Conservation (phyloP, 2,797 vertebrate species). For the Sylvilagus floridanus region DNA sequence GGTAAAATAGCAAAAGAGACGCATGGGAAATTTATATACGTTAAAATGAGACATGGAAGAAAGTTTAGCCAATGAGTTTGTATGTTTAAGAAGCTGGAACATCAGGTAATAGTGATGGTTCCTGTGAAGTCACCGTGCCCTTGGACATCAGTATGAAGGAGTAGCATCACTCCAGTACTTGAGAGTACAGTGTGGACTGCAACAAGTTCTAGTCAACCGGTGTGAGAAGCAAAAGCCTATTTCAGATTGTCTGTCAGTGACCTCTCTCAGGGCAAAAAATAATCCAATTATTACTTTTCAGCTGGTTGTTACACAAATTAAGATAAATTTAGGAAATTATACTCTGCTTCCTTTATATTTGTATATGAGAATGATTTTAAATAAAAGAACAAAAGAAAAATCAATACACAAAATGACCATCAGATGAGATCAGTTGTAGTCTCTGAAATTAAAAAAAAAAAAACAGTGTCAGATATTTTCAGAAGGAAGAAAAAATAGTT, state of each 20-base stretch:
- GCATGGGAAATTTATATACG: neutral
- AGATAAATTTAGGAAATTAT: neutral
- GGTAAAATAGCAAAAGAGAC: neutral
- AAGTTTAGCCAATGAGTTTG: neutral
- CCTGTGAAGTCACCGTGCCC: neutral
- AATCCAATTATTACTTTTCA: neutral
- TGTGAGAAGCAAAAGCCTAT: neutral
- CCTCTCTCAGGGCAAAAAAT: neutral
- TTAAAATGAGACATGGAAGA: neutral
- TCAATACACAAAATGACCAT: neutral
- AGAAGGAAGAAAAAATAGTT: neutral
- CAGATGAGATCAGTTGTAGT: neutral
- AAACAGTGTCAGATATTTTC: neutral
- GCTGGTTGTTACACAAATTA: neutral
- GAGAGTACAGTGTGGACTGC: neutral
- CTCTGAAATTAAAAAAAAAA: neutral
- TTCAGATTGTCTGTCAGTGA: neutral
- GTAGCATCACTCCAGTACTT: neutral
- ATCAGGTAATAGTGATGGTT: neutral
- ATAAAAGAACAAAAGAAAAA: neutral
- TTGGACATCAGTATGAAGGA: neutral
- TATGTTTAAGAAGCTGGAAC: neutral
- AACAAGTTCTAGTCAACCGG: neutral
- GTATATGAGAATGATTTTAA: neutral
- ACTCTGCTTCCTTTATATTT: neutral